Evolutionary conservation across 2,888 invertebrate genomes (phyloP), one percentile per base, ranked within the genome.

Genomic region (Dichetophora obliterata): DNA sequence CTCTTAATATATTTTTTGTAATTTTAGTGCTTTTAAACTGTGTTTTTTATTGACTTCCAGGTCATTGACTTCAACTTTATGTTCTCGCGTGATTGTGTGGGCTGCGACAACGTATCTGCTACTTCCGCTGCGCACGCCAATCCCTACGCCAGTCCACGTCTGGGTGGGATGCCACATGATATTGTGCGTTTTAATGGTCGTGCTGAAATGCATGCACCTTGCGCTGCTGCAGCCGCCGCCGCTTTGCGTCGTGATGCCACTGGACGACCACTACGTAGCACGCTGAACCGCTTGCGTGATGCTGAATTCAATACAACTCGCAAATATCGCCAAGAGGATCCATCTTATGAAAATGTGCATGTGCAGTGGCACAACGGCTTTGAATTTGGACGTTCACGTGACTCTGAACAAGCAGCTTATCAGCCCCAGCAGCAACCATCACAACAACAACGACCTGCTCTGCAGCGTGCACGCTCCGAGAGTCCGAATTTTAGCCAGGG

Each of bases 31-130:
- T 37, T 37, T 6, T 6, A 37, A 37, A 4, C 3, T 59, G 19
- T 50, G 37, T 14, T 24, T 59, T 59, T 37, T 24, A n/a, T 16
- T 66, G 22, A 66, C 61, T 3, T 43, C 11, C 61, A 85, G 85
- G 84, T 90, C 2, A 89, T 91, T 66, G 91, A 91, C 83, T 90
- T 91, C 76, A 90, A 90, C 79, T 90, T 90, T 68, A 90, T 90
- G 90, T 90, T 90, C 75, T 89, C 89, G 1, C 87, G 90, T 11
- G 89, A 89, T 75, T 90, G 89, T 79, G 89, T 88, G 3, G 87
- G 86, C 70, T 89, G 89, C 75, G 88, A 88, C 52, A 84, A 85
- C 1, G 81, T 85, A 0, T 82, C 85, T 27, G 83, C 86, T n/a
- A 84, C 83, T 14, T 14, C 71, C 11, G n/a, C 63, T 5, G 82